Evolutionary conservation across 2,888 invertebrate genomes (phyloP).

Genomic region (Acanthopleura granulata): DNA sequence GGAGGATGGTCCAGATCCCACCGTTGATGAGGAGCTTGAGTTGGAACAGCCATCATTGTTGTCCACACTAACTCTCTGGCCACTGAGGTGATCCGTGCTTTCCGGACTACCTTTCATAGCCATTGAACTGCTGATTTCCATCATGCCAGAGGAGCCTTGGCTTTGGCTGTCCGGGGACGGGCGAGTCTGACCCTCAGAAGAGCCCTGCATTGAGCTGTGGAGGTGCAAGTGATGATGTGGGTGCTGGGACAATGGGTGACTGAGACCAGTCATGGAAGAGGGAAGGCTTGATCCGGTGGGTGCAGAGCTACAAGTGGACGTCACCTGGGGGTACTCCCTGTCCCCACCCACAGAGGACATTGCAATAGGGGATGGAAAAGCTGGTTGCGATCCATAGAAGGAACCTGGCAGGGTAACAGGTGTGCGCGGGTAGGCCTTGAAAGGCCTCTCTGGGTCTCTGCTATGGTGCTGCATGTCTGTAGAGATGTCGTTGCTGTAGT

Average conservation of each 20-base stretch:
- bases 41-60: background rate
- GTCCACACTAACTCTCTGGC: background rate
- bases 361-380: background rate
- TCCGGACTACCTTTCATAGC: background rate
- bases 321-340: background rate
- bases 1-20: background rate
- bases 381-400: constrained; percentile 5
- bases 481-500: constrained; percentile 4
- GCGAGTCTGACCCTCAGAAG: background rate
- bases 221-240: background rate
- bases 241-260: background rate
- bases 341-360: background rate
- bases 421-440: constrained; percentile 34
- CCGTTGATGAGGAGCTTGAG: background rate
- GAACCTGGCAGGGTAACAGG: constrained; percentile 2
- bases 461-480: background rate
- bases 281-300: background rate
- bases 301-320: constrained; percentile 9
- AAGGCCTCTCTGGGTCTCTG: constrained; percentile 31
- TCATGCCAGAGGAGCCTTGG: background rate
- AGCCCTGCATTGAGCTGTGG: background rate
- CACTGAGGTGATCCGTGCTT: background rate
- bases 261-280: background rate
- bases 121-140: constrained; percentile 3
- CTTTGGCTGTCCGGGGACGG: background rate